Base-by-base conservation (phyloP, 2,113 vertebrate genomes). In the Cisticola juncidis region DNA sequence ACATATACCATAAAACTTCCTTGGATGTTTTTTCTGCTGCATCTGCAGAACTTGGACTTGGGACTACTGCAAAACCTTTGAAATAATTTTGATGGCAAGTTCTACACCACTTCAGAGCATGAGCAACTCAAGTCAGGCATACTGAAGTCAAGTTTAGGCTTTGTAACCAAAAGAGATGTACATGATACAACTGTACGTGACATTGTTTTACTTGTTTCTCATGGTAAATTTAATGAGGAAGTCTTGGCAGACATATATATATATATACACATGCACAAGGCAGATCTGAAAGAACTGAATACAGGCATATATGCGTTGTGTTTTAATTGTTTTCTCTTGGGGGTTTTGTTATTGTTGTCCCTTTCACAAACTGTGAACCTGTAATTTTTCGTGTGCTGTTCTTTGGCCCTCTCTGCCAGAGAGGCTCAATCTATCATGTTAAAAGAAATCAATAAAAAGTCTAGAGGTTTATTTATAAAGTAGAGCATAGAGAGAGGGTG, bases 381-480 rank as follows among this genome's bases (percentile, higher is more conserved):
- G 80, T 94, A 88, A 93, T 96, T 96, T 97, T 96, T 96, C 31
- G 80, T 81, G 76, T 83, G 50, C 93, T 93, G 69, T 95, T 95
- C 87, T 94, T 95, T 68, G 48, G 65, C 76, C 76, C 69, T 90
- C 80, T 94, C 93, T 88, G 48, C 86, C 61, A 88, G 76, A 81
- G 93, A 96, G 80, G 38, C 69, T 96, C 95, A 72, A 97, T 97
- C 86, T 94, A 92, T 95, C 92, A 94, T 68, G 87, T 77, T 90
- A 95, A 96, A 95, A 96, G 93, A 96, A 95, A 95, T 95, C 95
- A 94, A 96, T 96, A 91, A 70, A 72, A 91, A 96, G 38, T 95
- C 91, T 94, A 85, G 92, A 84, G 92, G 76, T 93, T 96, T 94
- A 96, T 96, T 94, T 95, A 96, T 96, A 96, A 97, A 97, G 92